These are phyloP conservation scores for Camponotus floridanus DNA, from an alignment of 1,140 invertebrate genomes.

Conservation along the genomic window DNA sequence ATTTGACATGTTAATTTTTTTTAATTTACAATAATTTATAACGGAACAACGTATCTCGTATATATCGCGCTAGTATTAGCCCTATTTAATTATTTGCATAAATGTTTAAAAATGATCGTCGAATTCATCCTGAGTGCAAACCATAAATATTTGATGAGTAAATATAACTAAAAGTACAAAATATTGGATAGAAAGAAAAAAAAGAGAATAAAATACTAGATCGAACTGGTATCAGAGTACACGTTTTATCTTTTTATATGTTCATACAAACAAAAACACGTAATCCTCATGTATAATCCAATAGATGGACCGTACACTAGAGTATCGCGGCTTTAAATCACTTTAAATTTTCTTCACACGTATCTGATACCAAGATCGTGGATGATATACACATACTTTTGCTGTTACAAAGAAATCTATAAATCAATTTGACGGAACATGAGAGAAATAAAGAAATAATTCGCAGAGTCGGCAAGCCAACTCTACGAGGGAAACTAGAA, in stretches of 20 bases:
- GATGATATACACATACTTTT: slow-evolving; percentile 9
- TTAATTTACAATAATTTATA: background rate
- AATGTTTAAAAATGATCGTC: slow-evolving; percentile 11
- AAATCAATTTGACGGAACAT: slow-evolving; percentile 36
- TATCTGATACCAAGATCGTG: slow-evolving; percentile 32
- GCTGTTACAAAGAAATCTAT: slow-evolving; percentile 21
- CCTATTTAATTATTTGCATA: background rate
- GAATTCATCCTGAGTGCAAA: slow-evolving; percentile 58
- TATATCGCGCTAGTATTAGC: background rate
- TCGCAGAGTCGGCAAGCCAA: background rate
- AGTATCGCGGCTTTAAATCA: slow-evolving; percentile 1
- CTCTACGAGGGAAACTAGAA: background rate
- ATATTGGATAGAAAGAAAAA: too few relatives aligned
- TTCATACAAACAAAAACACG: slow-evolving; percentile 18
- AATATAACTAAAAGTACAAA: slow-evolving; percentile 6
- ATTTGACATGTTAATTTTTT: background rate
- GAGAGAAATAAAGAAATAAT: slow-evolving; percentile 40
- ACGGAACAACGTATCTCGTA: background rate
- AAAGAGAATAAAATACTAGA: background rate
- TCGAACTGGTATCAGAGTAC: slow-evolving; percentile 26
- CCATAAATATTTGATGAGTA: slow-evolving; percentile 21
- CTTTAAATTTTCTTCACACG: slow-evolving; percentile 37
- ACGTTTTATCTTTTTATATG: background rate
- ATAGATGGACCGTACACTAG: slow-evolving; percentile 27
- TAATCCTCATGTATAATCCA: slow-evolving; percentile 21